Evolutionary conservation across 2,113 vertebrate species (phyloP), one percentile per base, ranked within the genome.

Genomic region (Myxocyprinus asiaticus): DNA sequence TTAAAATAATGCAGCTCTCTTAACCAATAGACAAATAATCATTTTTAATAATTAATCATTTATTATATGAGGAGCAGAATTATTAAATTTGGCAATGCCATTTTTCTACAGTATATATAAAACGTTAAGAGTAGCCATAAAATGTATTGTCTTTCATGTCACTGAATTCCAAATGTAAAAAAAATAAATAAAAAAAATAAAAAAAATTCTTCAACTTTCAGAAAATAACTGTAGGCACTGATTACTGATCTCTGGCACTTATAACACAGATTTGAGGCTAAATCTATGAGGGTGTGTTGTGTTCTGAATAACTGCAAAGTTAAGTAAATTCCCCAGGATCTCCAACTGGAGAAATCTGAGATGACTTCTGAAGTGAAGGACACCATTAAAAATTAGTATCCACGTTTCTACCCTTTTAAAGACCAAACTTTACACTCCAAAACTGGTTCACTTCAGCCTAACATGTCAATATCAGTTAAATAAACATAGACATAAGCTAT

Each of bases 161-260:
- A 50, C 9, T 64, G 2, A 65, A 55, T 4, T 65, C 22, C 7
- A 62, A 63, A 63, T 62, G 58, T 74, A 73, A 73, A 63, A 63
- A 53, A 14, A 7, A 5, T 75, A 5, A 12, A 50, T 44, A 75
- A 9, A 6, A 63, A 67, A 42, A 67, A 3, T 17, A 43, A 58
- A 70, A 42, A 50, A 14, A 53, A 77, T 17, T 12, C 55, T 4
- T 50, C 58, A 12, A 14, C 79, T 76, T 69, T 33, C 15, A 51
- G 45, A 33, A 76, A 61, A 61, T 51, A 12, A 76, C 55, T 66
- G 33, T 42, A 83, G 72, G 67, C 66, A 83, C 67, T 76, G 45
- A 59, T 79, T 15, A 69, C 59, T 63, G 15, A 80, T 50, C 17
- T 65, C 53, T 80, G 79, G 51, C 61, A 76, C 63, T 5, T 51